A percentile compares a stretch with the other conserved stretches of the same genome.
Evolutionary conservation across 2,113 vertebrate genomes (phyloP).

Genomic region (Engystomops pustulosus): DNA sequence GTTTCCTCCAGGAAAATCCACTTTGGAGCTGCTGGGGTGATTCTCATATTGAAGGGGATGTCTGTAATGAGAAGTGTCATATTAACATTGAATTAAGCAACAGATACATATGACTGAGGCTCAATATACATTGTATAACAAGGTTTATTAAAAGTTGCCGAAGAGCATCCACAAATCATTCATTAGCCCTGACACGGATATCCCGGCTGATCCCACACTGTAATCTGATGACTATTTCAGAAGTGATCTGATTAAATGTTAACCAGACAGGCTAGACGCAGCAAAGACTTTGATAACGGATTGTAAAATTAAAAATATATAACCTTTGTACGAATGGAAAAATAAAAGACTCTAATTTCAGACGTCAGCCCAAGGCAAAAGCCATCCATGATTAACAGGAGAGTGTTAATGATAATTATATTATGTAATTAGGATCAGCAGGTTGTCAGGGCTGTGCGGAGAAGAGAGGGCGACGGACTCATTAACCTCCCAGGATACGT

Average conservation of each 20-base stretch:
- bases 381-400: conserved; percentile 67
- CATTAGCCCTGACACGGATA: background rate
- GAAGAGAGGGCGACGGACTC: background rate
- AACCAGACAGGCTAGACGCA: conserved; percentile 62
- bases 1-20: too few relatives aligned
- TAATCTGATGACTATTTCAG: conserved; percentile 12
- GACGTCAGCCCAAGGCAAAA: conserved; percentile 70
- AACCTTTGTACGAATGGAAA: conserved; percentile 23
- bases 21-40: too few relatives aligned
- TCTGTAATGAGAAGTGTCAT: too few relatives aligned
- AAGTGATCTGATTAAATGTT: conserved; percentile 60
- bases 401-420: conserved; percentile 72
- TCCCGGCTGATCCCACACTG: too few relatives aligned
- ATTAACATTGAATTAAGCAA: too few relatives aligned
- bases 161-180: background rate
- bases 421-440: conserved; percentile 66
- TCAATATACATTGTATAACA: background rate
- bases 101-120: too few relatives aligned
- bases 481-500: background rate
- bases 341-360: conserved; percentile 67
- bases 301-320: conserved; percentile 59
- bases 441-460: conserved; percentile 62
- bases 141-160: background rate
- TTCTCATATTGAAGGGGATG: too few relatives aligned
- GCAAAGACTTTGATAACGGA: conserved; percentile 50